Conservation (phyloP, 2,888 invertebrate species). For the Sarcophaga variegata region DNA sequence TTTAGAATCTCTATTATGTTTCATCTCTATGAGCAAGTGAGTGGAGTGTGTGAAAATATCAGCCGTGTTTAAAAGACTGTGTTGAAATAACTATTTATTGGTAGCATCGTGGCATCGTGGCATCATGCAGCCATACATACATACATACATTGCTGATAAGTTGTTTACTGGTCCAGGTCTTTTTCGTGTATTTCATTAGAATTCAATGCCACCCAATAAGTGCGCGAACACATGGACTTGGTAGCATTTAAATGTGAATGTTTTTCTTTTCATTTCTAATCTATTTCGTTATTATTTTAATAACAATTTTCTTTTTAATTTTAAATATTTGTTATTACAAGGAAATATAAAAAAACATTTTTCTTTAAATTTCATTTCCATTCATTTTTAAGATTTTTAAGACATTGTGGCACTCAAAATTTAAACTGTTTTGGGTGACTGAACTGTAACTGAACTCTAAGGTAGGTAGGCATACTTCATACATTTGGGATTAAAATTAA, state of each 20-base stretch:
- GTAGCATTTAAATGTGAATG: slow-evolving; percentile 1
- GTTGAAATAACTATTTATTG: slow-evolving; percentile 36
- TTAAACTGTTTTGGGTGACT: too few relatives aligned
- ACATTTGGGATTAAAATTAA: too few relatives aligned
- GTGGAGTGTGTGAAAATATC: slow-evolving; percentile 51
- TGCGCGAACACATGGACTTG: neutral
- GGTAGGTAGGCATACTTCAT: too few relatives aligned
- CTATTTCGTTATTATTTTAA: neutral
- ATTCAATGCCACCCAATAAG: slow-evolving; percentile 64
- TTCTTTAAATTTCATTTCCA: too few relatives aligned
- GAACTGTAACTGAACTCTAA: too few relatives aligned
- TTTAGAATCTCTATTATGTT: too few relatives aligned
- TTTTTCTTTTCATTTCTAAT: neutral
- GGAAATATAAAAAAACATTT: neutral
- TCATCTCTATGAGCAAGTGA: neutral
- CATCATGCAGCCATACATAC: neutral
- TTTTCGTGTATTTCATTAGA: slow-evolving; percentile 51
- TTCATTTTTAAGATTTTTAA: too few relatives aligned
- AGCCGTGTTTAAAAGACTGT: slow-evolving; percentile 28
- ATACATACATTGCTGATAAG: neutral
- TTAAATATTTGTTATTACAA: neutral
- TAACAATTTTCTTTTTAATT: neutral
- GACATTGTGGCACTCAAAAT: too few relatives aligned
- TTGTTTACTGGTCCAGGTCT: slow-evolving; percentile 23
- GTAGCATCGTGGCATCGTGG: slow-evolving; percentile 22